A percentile compares a stretch with the other conserved stretches of the same genome.
These are phyloP conservation scores for Amblyraja radiata DNA, from an alignment of 2,797 vertebrate genomes.

Conservation along the genomic window DNA sequence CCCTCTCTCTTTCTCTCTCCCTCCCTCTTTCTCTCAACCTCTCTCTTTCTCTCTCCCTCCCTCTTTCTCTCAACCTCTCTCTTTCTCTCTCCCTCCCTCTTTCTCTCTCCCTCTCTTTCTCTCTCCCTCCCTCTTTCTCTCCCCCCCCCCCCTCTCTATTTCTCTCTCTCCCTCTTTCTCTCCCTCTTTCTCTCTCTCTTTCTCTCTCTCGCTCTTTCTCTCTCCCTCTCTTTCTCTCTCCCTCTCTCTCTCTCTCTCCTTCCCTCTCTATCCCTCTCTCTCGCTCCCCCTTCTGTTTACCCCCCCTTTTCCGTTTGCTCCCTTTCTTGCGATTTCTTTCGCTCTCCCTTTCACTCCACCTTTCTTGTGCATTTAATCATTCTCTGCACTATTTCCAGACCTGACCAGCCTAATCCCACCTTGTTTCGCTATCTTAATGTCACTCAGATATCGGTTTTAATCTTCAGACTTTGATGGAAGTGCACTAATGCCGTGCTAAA, in stretches of 20 bases:
- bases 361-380: no score
- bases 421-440: neutral
- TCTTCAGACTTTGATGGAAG: neutral
- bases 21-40: neutral
- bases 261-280: no score
- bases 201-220: no score
- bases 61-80: no score
- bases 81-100: rapidly evolving
- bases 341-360: neutral
- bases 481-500: neutral
- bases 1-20: neutral
- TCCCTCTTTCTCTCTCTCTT: no score
- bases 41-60: no score
- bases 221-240: no score
- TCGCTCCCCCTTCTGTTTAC: no score
- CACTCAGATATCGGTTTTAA: neutral
- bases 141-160: neutral
- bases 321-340: neutral
- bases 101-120: neutral
- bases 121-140: neutral
- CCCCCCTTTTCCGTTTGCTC: no score
- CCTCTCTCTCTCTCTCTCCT: no score
- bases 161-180: neutral
- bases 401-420: neutral
- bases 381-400: neutral